Conservation (phyloP, 1,140 invertebrate genomes). For the Venturia canescens region DNA sequence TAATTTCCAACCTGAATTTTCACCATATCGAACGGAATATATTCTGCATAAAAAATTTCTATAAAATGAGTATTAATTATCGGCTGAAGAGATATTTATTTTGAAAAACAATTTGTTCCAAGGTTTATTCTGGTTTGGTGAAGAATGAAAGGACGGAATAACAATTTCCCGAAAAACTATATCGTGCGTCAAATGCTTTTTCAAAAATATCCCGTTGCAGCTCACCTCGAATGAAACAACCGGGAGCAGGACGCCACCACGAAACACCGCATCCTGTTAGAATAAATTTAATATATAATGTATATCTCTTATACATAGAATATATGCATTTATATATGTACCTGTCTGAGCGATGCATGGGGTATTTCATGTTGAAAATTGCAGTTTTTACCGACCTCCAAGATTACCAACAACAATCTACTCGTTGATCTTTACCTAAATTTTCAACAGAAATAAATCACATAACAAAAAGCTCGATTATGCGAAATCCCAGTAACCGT, state of each 20-base stretch:
- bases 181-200: neutral
- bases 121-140: neutral
- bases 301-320: neutral
- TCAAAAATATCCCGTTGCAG: neutral
- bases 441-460: too few relatives aligned
- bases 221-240: neutral
- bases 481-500: too few relatives aligned
- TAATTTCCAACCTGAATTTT: too few relatives aligned
- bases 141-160: neutral
- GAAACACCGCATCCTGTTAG: constrained; percentile 1
- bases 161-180: constrained; percentile 1
- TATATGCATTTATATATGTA: neutral
- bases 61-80: too few relatives aligned
- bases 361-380: neutral
- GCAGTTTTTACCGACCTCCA: neutral
- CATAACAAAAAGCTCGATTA: too few relatives aligned
- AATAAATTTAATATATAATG: constrained; percentile 14
- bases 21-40: too few relatives aligned
- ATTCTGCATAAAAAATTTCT: too few relatives aligned
- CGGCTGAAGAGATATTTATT: too few relatives aligned
- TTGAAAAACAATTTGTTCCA: too few relatives aligned
- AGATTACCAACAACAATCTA: neutral
- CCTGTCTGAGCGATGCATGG: neutral
- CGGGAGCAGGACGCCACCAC: neutral
- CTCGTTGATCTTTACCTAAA: too few relatives aligned